Evolutionary conservation across 2,797 vertebrate species (phyloP).

Genomic region (Poeciliopsis infans): DNA sequence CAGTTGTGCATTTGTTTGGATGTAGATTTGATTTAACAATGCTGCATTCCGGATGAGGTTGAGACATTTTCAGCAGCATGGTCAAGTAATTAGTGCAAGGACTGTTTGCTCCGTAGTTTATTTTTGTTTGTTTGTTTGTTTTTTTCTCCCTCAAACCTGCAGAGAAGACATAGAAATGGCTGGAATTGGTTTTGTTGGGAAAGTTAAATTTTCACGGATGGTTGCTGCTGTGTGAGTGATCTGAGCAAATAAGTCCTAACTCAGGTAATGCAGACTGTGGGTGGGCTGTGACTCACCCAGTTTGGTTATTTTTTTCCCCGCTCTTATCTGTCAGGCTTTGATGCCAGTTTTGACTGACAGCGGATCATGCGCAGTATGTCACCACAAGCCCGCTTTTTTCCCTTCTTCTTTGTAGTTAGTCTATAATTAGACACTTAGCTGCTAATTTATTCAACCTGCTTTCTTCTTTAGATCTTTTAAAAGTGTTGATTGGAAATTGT

Average conservation of each 20-base stretch:
- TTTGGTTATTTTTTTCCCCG: slow-evolving; percentile 34
- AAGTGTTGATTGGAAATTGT: neutral
- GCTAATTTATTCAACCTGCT: neutral
- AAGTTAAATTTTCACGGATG: slow-evolving; percentile 53
- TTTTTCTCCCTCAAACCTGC: neutral
- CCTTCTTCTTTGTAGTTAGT: slow-evolving; percentile 16
- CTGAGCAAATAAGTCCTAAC: slow-evolving; percentile 27
- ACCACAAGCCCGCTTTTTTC: slow-evolving; percentile 13
- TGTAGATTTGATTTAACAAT: neutral
- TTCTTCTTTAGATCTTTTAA: neutral
- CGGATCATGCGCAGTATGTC: slow-evolving; percentile 52
- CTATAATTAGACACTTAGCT: neutral
- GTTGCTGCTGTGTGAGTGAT: slow-evolving; percentile 14
- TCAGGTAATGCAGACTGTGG: slow-evolving; percentile 58
- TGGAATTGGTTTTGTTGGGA: slow-evolving; percentile 30
- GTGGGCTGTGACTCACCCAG: slow-evolving; percentile 66
- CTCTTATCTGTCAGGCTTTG: slow-evolving; percentile 62
- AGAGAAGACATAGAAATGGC: neutral
- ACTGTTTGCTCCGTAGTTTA: neutral
- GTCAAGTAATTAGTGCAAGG: neutral
- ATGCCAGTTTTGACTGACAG: slow-evolving; percentile 65
- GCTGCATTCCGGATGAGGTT: slow-evolving; percentile 52
- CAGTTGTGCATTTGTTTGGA: slow-evolving; percentile 1
- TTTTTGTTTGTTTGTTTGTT: no score
- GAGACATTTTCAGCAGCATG: slow-evolving; percentile 35